Evolutionary conservation across 2,797 vertebrate species (phyloP), one percentile per base, ranked within the genome.

Genomic region (Antrozous pallidus): DNA sequence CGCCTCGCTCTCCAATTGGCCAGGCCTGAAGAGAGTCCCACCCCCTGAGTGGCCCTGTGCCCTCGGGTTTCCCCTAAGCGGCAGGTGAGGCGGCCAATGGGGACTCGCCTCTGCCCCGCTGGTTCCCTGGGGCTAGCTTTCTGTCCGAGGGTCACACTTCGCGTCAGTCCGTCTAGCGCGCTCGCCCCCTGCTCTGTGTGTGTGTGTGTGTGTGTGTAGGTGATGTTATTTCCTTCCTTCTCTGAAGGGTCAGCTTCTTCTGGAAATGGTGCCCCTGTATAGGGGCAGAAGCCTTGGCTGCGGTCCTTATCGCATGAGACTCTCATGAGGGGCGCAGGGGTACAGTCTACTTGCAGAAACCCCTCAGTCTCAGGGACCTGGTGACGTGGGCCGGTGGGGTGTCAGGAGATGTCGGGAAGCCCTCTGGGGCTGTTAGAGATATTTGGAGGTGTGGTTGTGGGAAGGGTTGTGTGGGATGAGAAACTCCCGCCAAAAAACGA

Each of bases 401-500:
- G 6, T 40, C 22, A 0, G 47, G 26, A 80, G 4, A 2, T 26
- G 69, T 73, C 2, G 3, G 36, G 63, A 4, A 12, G 5, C 58
- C 10, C 33, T 8, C 28, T 13, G 42, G 14, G 61, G 49, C 26
- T 51, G 36, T 47, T 31, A 79, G 67, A 70, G 54, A 1, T 54
- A 18, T 74, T 45, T 58, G n/a, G 51, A 73, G 49, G 22, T 45
- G 28, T 31, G 36, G 58, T 0, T 42, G 67, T 74, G 89, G 77
- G 49, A 51, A 63, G 56, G 69, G 63, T 45, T 51, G 74, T 69
- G 65, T 73, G 80, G 58, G 65, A 10, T 47, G 75, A 81, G 54
- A 83, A 89, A 94, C 83, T 97, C 94, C 96, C 96, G 95, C 96
- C 94, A 93, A 93, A 96, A 96, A 70, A 2, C 26, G 96, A 90